Conservation (phyloP, 1,140 invertebrate genomes). For the Drosophila kepulauana region DNA sequence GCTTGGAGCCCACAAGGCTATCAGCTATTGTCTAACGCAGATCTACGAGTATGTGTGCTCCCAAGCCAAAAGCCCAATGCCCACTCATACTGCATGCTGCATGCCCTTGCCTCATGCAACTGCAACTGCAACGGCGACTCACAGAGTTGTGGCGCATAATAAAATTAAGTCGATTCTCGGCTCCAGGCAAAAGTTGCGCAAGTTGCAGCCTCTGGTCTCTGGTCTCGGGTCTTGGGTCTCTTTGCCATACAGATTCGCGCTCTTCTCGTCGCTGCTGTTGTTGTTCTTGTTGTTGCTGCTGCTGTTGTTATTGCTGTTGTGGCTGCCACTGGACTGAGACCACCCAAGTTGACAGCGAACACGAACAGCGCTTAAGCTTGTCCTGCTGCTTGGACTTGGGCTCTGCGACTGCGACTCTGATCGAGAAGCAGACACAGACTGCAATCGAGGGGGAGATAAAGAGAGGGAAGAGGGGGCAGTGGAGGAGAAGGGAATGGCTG, state of each 20-base stretch:
- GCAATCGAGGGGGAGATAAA: not conserved
- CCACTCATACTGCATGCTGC: not conserved
- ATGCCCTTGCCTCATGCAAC: constrained; percentile 8
- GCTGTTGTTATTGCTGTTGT: constrained; percentile 20
- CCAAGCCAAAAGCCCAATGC: not conserved
- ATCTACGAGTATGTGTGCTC: constrained; percentile 59
- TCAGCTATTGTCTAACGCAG: constrained; percentile 68
- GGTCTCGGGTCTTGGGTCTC: not conserved
- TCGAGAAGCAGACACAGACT: not conserved
- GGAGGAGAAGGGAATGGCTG: not conserved
- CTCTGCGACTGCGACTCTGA: not conserved
- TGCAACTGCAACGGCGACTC: not conserved
- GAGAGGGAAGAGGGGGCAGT: not conserved
- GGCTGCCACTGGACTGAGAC: constrained; percentile 57
- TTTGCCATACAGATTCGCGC: constrained; percentile 13
- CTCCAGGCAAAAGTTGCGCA: constrained; percentile 36
- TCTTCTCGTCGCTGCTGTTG: constrained; percentile 4
- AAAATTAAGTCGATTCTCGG: constrained; percentile 58
- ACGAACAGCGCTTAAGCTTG: constrained; percentile 83
- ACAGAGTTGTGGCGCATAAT: constrained; percentile 41
- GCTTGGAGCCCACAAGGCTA: constrained; percentile 40
- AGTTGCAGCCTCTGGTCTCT: constrained; percentile 27
- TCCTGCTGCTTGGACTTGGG: constrained; percentile 45
- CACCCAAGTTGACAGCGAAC: constrained; percentile 84
- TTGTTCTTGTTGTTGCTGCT: constrained; percentile 28